Percentiles rank a stretch among this genome's conserved stretches.
Conservation (phyloP, 2,113 vertebrate species). For the Scomber japonicus region DNA sequence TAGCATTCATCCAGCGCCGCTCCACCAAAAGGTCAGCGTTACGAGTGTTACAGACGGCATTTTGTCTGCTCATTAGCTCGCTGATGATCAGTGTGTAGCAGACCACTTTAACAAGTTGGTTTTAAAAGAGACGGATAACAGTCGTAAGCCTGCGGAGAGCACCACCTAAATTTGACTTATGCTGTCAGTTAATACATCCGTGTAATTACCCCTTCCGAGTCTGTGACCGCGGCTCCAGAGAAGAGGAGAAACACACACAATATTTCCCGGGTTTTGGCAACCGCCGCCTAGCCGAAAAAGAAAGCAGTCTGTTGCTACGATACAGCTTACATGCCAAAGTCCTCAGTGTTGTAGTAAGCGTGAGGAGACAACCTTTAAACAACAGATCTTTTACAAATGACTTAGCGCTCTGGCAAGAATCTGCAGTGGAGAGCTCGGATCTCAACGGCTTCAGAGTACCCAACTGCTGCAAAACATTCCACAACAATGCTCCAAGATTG, state of each 20-base stretch:
- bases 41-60: not conserved
- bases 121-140: constrained; percentile 14
- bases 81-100: constrained; percentile 5
- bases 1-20: not conserved
- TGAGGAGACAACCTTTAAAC: constrained; percentile 35
- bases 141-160: not conserved
- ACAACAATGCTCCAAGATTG: not conserved
- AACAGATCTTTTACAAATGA: constrained; percentile 21
- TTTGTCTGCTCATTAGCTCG: constrained; percentile 12
- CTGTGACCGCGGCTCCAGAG: not conserved
- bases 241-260: not conserved
- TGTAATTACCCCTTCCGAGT: constrained; percentile 4
- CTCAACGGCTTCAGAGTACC: not conserved
- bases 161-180: not conserved
- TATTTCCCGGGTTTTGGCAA: constrained; percentile 2
- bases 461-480: not conserved
- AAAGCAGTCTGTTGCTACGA: constrained; percentile 58
- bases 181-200: not conserved
- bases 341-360: constrained; percentile 19
- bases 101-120: not conserved
- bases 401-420: constrained; percentile 17
- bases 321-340: constrained; percentile 36
- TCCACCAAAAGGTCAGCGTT: not conserved
- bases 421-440: constrained; percentile 5
- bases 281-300: not conserved